A percentile compares a stretch with the other conserved stretches of the same genome.
Evolutionary conservation across 2,888 invertebrate genomes (phyloP).

Genomic region (Caenorhabditis becei): DNA sequence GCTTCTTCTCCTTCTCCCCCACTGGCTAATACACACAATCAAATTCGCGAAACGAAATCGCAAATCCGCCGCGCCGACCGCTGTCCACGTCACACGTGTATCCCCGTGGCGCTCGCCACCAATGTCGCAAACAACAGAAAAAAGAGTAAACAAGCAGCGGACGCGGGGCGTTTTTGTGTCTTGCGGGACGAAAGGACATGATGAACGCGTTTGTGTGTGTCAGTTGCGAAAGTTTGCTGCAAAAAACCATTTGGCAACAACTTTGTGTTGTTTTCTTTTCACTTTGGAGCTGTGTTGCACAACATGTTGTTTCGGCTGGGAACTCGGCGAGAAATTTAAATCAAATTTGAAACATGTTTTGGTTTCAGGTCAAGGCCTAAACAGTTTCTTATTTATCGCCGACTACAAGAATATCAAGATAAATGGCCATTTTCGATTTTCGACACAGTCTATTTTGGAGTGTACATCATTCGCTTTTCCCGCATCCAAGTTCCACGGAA

Average conservation of each 20-base stretch:
- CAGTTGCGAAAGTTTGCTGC: not conserved
- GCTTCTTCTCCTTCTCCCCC: not conserved
- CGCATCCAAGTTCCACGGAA: not conserved
- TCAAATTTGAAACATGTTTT: too few species aligned
- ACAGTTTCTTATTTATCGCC: too few species aligned
- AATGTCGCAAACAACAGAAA: not conserved
- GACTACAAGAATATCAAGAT: not conserved
- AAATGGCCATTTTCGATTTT: not conserved
- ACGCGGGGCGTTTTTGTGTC: not conserved
- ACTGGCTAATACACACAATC: too few species aligned
- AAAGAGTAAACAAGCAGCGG: not conserved
- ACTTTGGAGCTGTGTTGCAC: too few species aligned
- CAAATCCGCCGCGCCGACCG: not conserved
- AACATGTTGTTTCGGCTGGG: too few species aligned
- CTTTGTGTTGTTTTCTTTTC: not conserved
- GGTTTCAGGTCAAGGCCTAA: too few species aligned
- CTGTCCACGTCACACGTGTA: not conserved
- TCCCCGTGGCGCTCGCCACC: not conserved
- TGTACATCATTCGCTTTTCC: not conserved
- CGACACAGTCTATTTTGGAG: not conserved
- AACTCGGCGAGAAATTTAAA: too few species aligned
- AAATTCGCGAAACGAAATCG: not conserved
- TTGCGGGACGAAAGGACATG: not conserved
- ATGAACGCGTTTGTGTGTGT: conserved; percentile 1
- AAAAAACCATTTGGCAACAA: not conserved